Base-by-base conservation (phyloP, 2,797 vertebrate species). In the Dipus sagitta region DNA sequence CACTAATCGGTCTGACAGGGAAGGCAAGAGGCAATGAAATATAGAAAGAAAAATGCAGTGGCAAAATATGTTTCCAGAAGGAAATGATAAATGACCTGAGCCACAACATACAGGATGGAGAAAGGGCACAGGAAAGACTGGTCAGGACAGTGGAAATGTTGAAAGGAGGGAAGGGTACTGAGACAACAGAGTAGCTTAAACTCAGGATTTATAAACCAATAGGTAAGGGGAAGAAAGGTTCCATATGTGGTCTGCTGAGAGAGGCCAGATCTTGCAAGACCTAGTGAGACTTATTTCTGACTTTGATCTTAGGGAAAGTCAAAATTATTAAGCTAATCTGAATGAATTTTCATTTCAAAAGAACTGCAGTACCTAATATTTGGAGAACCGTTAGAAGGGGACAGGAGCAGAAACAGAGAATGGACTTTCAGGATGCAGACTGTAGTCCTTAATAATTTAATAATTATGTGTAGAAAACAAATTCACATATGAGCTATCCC, bases 311-410 rank as follows among this genome's bases (percentile, higher is more conserved):
- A 64, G 4, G 30, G 52, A 6, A 90, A 32, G 28, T 28, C 4
- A 24, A n/a, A 74, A 4, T 64, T 67, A 82, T 52, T 81, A 18
- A 58, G 62, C 34, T 60, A 18, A 86, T 72, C 24, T 14, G 3
- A 86, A 72, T 6, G 34, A 3, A 90, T 75, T 24, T 90, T 21
- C 32, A 86, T 64, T 91, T 74, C 32, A 64, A 89, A 92, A 60
- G 3, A 82, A 86, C 68, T 60, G 30, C 23, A 79, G 4, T 78
- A 72, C 30, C 34, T 68, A 60, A 3, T 52, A 26, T 68, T 34
- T 76, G 28, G 18, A 47, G 28, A 81, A 64, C 82, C n/a, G 32
- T 60, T 82, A 86, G 9, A 71, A 54, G 34, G 1, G 1, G 18
- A 3, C 6, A 71, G 17, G 58, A 83, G 17, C 2, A 77, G 23